phyloP scores from a whole-genome alignment of 2,113 vertebrate species.

The Gopherus evgoodei region DNA sequence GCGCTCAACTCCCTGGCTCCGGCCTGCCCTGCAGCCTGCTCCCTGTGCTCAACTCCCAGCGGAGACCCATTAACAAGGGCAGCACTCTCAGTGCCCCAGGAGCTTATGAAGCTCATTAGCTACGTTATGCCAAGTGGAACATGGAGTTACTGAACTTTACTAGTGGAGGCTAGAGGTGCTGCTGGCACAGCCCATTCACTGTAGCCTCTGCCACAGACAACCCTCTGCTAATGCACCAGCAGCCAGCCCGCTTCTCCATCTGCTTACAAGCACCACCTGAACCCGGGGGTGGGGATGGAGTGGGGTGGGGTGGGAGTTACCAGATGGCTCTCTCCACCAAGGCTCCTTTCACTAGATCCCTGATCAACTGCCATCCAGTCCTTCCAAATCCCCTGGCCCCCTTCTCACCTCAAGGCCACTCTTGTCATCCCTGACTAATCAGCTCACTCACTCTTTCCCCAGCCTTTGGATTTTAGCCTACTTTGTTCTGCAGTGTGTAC shows the following conservation, averaged over 20 bases:
- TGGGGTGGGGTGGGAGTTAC: not conserved
- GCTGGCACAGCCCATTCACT: not conserved
- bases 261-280: not conserved
- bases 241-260: constrained; percentile 2
- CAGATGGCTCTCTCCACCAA: not conserved
- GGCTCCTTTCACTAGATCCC: not conserved
- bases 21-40: not conserved
- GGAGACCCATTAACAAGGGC: not conserved
- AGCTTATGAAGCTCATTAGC: constrained; percentile 38
- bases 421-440: not conserved
- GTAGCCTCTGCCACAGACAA: not conserved
- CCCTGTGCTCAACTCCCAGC: not conserved
- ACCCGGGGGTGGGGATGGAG: not conserved
- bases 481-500: not conserved
- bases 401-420: not conserved
- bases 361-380: not conserved
- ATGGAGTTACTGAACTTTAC: constrained; percentile 59
- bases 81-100: not conserved
- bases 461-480: not conserved
- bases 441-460: not conserved
- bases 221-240: not conserved
- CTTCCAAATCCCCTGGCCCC: not conserved
- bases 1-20: not conserved
- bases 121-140: constrained; percentile 50
- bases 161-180: constrained; percentile 3